Evolutionary conservation across 2,888 invertebrate species (phyloP), one percentile per base, ranked within the genome.

Genomic region (Bhutanitis thaidina): DNA sequence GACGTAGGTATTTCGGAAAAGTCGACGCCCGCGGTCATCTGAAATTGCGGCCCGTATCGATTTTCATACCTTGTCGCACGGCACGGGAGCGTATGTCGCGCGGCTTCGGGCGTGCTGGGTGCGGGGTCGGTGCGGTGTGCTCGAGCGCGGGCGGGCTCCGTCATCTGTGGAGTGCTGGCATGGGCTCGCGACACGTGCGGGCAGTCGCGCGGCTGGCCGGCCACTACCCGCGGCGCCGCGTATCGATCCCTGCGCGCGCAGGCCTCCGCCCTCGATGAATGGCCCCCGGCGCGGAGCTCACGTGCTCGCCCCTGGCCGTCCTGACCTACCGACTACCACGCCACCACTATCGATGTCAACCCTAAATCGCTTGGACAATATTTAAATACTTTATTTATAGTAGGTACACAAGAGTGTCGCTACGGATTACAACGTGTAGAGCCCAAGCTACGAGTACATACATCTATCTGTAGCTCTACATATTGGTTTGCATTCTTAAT

Each of bases 161-260:
- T 90, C 90, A 84, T 87, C 85, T 89, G 87, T 85, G 80, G 77
- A 72, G 77, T 80, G 82, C 80, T 80, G 77, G 77, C 82, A 85
- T 86, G 85, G 75, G 80, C 69, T 71, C 72, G 72, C 71, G 67
- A 64, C 54, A 62, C 63, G 73, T 78, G 76, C 81, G 80, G 75
- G 77, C 72, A 71, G 66, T 62, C 66, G 74, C 78, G 71, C 77
- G 79, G 79, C 80, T 78, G 77, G 77, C 80, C 74, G 75, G 75
- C 80, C 78, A 81, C 82, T 78, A 76, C 80, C 74, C 67, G 61
- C 62, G 67, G 63, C 80, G 77, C 77, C 69, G 78, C 74, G 80
- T 64, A 65, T 66, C 74, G 76, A 60, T 80, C 81, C 83, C 74
- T 86, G 85, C 87, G 88, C 87, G 79, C 64, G 61, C 66, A 61